Evolutionary conservation across 2,797 vertebrate genomes (phyloP).

Genomic region (Loriculus beryllinus): DNA sequence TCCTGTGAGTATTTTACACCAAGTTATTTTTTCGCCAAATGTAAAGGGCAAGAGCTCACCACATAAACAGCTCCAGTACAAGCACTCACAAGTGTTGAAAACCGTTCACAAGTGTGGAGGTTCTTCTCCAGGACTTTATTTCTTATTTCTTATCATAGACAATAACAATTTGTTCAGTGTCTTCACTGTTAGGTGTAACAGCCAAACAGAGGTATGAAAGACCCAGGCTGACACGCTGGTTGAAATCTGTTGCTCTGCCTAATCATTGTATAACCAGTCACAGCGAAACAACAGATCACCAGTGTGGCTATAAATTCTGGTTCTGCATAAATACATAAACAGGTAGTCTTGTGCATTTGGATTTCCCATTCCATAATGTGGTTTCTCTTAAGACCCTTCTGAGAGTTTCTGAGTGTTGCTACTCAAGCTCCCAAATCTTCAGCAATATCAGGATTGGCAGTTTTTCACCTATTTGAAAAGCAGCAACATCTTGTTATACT

Average conservation of each 20-base stretch:
- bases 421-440: background rate
- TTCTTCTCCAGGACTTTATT: slow-evolving; percentile 1
- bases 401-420: background rate
- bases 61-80: background rate
- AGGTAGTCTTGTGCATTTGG: background rate
- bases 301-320: slow-evolving; percentile 15
- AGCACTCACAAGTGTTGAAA: background rate
- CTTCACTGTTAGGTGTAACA: slow-evolving; percentile 12
- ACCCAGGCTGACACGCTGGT: slow-evolving; percentile 28
- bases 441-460: background rate
- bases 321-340: slow-evolving; percentile 46
- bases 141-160: background rate
- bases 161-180: slow-evolving; percentile 39
- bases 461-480: background rate
- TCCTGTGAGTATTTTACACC: background rate
- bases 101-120: background rate
- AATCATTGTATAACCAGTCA: background rate
- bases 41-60: background rate
- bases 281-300: slow-evolving; percentile 9
- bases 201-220: slow-evolving; percentile 39
- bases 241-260: slow-evolving; percentile 44
- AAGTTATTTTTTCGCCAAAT: background rate
- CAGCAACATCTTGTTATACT: background rate
- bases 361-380: background rate
- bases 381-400: background rate